Percentiles rank a stretch among this genome's conserved stretches.
Evolutionary conservation across 1,140 invertebrate genomes (phyloP).

Genomic region (Trypoxylus dichotomus): DNA sequence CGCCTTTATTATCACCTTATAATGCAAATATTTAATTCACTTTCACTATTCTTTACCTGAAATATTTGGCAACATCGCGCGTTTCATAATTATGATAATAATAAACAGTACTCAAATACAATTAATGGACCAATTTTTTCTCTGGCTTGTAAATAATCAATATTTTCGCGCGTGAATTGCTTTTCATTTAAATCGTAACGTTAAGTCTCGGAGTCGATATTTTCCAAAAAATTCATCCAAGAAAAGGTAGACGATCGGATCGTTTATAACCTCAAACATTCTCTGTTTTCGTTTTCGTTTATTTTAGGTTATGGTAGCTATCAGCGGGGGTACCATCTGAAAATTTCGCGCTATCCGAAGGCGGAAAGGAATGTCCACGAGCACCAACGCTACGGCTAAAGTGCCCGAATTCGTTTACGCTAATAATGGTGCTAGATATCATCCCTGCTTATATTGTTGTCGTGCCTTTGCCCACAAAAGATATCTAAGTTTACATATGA

Average conservation of each 20-base stretch:
- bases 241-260: background rate
- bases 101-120: no score
- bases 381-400: background rate
- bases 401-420: slow-evolving; percentile 25
- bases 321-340: background rate
- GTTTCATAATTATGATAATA: no score
- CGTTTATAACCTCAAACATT: background rate
- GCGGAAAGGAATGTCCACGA: slow-evolving; percentile 11
- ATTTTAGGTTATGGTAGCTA: background rate
- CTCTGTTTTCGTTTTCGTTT: background rate
- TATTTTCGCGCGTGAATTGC: background rate
- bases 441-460: slow-evolving; percentile 22
- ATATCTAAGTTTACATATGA: slow-evolving; percentile 8
- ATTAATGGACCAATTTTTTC: background rate
- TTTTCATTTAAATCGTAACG: background rate
- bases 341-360: background rate
- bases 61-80: no score
- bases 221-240: background rate
- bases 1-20: no score
- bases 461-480: slow-evolving; percentile 22
- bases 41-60: no score
- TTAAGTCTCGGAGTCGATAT: background rate
- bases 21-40: no score
- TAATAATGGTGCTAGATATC: slow-evolving; percentile 7
- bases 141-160: background rate